phyloP scores from a whole-genome alignment of 2,113 vertebrate species.

The Otolemur garnettii region DNA sequence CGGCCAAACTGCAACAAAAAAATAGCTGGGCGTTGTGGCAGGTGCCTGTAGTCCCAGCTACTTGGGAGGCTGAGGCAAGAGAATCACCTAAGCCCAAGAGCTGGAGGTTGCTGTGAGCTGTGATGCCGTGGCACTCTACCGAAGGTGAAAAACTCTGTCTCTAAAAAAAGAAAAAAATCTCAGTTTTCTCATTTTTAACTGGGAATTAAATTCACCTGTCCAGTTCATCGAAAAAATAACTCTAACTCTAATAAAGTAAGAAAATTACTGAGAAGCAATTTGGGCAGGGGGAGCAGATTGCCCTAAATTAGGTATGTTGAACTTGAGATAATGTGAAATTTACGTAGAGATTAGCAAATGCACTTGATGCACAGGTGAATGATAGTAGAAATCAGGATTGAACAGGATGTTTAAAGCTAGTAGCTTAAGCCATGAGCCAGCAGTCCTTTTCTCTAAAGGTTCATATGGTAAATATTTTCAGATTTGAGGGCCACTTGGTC shows the following conservation, averaged over 20 bases:
- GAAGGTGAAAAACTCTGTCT: too few species aligned
- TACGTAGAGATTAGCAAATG: not conserved
- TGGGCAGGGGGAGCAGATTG: not conserved
- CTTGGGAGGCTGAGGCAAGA: too few species aligned
- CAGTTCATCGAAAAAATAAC: not conserved
- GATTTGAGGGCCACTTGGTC: fast-evolving
- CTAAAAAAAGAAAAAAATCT: too few species aligned
- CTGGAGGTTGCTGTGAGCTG: too few species aligned
- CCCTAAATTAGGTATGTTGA: not conserved
- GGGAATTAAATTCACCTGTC: not conserved
- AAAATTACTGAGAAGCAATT: not conserved
- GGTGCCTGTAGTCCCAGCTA: too few species aligned
- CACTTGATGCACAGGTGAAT: not conserved
- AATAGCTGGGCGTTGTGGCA: too few species aligned
- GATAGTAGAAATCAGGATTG: not conserved
- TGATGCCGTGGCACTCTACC: too few species aligned
- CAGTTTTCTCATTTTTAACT: not conserved
- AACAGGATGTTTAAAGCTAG: not conserved
- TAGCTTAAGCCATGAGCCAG: not conserved
- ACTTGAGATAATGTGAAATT: not conserved
- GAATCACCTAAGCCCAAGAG: too few species aligned
- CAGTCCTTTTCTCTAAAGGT: not conserved
- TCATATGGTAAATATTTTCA: not conserved
- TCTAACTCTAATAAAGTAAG: not conserved
- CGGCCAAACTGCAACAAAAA: too few species aligned